Evolutionary conservation across 2,888 invertebrate genomes (phyloP).

Genomic region (Arctia plantaginis): DNA sequence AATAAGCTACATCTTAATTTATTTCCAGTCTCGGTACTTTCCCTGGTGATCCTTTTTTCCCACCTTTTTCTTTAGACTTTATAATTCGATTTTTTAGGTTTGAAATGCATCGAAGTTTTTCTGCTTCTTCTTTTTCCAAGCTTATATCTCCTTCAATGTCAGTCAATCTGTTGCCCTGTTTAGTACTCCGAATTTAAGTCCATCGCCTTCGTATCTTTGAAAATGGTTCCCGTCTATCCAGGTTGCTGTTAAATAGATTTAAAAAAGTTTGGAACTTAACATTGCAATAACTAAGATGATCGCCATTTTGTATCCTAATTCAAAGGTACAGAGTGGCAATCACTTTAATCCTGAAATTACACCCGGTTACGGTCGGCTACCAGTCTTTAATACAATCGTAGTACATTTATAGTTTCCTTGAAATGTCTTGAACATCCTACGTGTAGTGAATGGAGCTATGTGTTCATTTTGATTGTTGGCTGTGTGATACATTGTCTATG

Average conservation of each 20-base stretch:
- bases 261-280: background rate
- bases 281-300: background rate
- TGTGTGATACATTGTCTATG: conserved; percentile 9
- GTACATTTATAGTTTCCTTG: conserved; percentile 42
- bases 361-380: conserved; percentile 38
- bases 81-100: too few relatives aligned
- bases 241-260: too few relatives aligned
- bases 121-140: too few relatives aligned
- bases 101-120: too few relatives aligned
- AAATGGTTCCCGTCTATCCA: too few relatives aligned
- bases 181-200: background rate
- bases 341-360: background rate
- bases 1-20: too few relatives aligned
- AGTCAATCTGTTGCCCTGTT: background rate
- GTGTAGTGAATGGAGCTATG: conserved; percentile 34
- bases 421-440: conserved; percentile 40
- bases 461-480: conserved; percentile 7
- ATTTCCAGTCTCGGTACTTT: too few relatives aligned
- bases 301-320: background rate
- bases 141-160: background rate
- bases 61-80: too few relatives aligned
- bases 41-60: too few relatives aligned
- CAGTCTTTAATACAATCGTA: conserved; percentile 39
- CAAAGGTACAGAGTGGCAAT: background rate
- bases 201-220: too few relatives aligned